These are phyloP conservation scores for Accipiter cooperii DNA, from an alignment of 2,113 vertebrate genomes.

Conservation along the genomic window DNA sequence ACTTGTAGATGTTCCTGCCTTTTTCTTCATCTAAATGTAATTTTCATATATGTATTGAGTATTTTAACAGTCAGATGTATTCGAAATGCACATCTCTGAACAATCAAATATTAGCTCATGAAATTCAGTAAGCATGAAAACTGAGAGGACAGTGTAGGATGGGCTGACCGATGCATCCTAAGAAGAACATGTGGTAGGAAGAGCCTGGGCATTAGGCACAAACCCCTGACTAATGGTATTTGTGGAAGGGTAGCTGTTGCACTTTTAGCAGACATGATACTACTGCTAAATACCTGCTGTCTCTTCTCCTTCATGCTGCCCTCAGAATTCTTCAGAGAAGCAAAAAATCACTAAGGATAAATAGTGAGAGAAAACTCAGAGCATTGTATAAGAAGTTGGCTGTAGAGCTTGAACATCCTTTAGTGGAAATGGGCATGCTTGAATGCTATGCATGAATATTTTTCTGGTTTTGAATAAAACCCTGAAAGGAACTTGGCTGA, in stretches of 20 bases:
- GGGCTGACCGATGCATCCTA: neutral
- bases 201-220: neutral
- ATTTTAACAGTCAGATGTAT: neutral
- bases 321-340: neutral
- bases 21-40: neutral
- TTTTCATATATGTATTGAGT: neutral
- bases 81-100: neutral
- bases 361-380: neutral
- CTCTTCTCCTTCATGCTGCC: neutral
- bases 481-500: neutral
- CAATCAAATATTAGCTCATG: neutral
- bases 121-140: neutral
- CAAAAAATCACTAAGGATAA: neutral
- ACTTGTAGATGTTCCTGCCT: neutral
- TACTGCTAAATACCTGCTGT: neutral
- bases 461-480: neutral
- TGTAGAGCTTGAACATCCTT: neutral
- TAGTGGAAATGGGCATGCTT: neutral
- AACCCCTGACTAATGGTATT: neutral
- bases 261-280: neutral
- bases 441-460: neutral
- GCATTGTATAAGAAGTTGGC: neutral
- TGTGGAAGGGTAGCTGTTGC: neutral
- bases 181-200: neutral
- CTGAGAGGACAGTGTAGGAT: neutral